Conservation (phyloP, 2,113 vertebrate species). For the Pomatorhinus ruficollis region DNA sequence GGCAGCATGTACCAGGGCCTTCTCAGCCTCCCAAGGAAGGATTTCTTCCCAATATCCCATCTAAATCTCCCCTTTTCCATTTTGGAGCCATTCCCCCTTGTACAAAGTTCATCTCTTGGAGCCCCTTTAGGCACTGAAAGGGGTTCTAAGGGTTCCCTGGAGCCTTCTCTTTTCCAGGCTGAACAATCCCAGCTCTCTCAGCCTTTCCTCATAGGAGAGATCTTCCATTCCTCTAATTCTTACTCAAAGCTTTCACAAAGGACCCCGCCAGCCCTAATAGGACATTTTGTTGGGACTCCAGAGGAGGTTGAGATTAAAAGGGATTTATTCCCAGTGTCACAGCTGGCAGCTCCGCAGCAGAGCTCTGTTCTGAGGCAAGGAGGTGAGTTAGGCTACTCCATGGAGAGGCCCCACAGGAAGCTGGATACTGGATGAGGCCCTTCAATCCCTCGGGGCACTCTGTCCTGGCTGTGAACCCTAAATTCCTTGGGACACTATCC, state of each 20-base stretch:
- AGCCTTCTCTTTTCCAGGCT: not conserved
- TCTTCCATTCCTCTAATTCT: not conserved
- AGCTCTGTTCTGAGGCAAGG: not conserved
- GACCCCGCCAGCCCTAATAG: not conserved
- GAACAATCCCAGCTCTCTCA: not conserved
- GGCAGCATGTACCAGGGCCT: not conserved
- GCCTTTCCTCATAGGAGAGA: not conserved
- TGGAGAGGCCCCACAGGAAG: not conserved
- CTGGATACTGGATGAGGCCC: not conserved
- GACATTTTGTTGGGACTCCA: not conserved
- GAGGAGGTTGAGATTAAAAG: not conserved
- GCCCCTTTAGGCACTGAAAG: not conserved
- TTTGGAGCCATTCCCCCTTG: not conserved
- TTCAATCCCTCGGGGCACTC: not conserved
- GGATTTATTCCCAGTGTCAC: not conserved
- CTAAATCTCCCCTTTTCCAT: not conserved
- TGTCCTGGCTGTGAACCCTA: not conserved
- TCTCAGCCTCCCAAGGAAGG: not conserved
- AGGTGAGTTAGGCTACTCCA: not conserved
- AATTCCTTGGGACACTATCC: not conserved
- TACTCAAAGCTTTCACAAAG: not conserved
- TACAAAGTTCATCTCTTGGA: not conserved
- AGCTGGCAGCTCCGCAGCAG: accelerated
- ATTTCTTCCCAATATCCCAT: not conserved
- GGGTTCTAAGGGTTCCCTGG: not conserved